phyloP scores from a whole-genome alignment of 1,140 invertebrate species.

The Achatina immaculata region DNA sequence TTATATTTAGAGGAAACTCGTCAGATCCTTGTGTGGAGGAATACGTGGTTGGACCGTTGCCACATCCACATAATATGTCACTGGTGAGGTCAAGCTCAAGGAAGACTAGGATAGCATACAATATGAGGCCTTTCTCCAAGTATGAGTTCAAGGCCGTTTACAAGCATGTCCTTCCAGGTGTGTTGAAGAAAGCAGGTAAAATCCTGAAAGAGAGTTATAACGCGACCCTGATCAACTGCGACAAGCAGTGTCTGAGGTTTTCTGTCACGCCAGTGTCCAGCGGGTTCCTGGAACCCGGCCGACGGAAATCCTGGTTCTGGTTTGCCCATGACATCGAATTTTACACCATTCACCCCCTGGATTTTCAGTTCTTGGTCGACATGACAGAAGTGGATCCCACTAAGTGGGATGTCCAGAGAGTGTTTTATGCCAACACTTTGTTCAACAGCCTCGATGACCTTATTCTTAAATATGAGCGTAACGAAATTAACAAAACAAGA shows the following conservation, averaged over 20 bases:
- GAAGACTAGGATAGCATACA: conserved; percentile 55
- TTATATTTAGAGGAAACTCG: conserved; percentile 58
- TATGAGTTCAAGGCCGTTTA: conserved; percentile 60
- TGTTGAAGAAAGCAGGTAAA: conserved; percentile 44
- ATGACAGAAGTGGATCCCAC: conserved; percentile 42
- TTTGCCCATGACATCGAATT: conserved; percentile 56
- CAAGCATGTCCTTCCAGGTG: conserved; percentile 43
- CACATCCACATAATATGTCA: conserved; percentile 45
- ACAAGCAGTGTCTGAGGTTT: conserved; percentile 54
- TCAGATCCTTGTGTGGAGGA: conserved; percentile 58
- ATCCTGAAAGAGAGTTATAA: conserved; percentile 62
- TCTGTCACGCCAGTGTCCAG: conserved; percentile 60
- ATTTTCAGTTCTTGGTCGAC: conserved; percentile 59
- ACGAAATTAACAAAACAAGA: conserved; percentile 49
- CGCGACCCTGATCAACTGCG: conserved; percentile 52
- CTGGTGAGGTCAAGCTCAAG: conserved; percentile 45
- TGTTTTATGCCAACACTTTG: conserved; percentile 54
- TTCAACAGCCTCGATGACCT: conserved; percentile 50
- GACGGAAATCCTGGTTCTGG: conserved; percentile 54
- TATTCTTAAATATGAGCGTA: conserved; percentile 41
- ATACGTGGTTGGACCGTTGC: conserved; percentile 60
- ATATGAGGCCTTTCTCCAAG: conserved; percentile 57
- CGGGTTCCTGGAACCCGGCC: conserved; percentile 51
- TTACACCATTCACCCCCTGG: conserved; percentile 52
- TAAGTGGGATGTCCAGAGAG: conserved; percentile 45